phyloP scores from a whole-genome alignment of 2,113 vertebrate species.

The Phalacrocorax carbo region DNA sequence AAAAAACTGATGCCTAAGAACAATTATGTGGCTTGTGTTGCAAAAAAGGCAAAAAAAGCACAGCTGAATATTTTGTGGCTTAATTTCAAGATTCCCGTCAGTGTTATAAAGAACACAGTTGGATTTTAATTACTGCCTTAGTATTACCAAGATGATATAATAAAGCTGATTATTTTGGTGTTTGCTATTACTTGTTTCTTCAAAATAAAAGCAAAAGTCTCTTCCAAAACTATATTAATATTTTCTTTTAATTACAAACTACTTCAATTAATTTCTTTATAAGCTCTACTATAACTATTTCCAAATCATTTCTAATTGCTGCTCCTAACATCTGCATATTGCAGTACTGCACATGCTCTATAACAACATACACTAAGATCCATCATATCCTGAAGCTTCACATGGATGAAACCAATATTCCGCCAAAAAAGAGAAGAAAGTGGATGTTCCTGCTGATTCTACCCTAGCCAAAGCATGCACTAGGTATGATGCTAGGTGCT shows the following conservation, averaged over 20 bases:
- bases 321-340: background rate
- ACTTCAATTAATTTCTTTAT: background rate
- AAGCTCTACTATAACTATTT: background rate
- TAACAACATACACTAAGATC: background rate
- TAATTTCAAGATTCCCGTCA: background rate
- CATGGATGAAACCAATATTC: background rate
- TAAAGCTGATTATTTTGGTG: background rate
- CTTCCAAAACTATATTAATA: background rate
- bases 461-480: background rate
- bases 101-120: background rate
- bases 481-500: background rate
- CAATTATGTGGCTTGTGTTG: background rate
- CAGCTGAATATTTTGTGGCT: background rate
- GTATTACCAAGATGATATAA: background rate
- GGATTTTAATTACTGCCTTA: conserved; percentile 20
- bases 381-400: background rate
- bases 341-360: background rate
- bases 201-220: background rate
- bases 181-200: background rate
- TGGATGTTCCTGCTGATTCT: background rate
- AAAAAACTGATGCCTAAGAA: background rate
- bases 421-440: background rate
- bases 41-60: background rate
- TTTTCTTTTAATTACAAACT: background rate
- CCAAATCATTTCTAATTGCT: background rate